These are phyloP conservation scores for Donacobius atricapilla DNA, from an alignment of 2,113 vertebrate species.

Conservation along the genomic window DNA sequence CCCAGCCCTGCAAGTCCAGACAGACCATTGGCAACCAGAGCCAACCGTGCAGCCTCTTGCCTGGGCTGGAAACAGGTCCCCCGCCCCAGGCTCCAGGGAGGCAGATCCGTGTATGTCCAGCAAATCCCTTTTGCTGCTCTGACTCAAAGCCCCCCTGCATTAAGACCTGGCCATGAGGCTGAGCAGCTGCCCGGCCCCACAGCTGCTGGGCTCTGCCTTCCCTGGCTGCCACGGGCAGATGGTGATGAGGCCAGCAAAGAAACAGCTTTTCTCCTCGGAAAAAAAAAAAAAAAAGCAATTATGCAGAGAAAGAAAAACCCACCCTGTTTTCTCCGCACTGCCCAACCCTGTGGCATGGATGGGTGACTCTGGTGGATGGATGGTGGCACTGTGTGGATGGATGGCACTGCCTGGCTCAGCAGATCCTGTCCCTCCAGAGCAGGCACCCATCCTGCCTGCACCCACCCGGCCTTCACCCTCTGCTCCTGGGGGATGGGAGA, in stretches of 20 bases:
- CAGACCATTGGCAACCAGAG: neutral
- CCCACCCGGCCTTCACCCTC: neutral
- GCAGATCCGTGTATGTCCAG: neutral
- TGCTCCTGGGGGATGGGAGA: neutral
- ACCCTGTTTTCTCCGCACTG: neutral
- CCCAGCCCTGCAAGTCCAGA: neutral
- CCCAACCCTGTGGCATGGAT: neutral
- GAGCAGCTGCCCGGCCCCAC: neutral
- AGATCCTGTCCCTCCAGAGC: accelerated
- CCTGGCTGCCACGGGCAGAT: slow-evolving; percentile 17
- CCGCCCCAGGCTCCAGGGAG: neutral
- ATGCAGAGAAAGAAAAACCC: neutral
- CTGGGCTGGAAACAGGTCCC: neutral
- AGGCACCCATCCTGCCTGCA: neutral
- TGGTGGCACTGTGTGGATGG: neutral
- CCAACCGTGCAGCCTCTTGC: neutral
- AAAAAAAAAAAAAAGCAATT: neutral
- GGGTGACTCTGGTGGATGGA: neutral
- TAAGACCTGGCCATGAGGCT: neutral
- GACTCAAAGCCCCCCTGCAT: neutral
- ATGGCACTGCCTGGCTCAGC: slow-evolving; percentile 18
- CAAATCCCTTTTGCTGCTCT: neutral
- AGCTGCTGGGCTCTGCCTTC: slow-evolving; percentile 33
- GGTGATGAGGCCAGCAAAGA: slow-evolving; percentile 12
- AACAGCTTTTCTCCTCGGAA: neutral